Base-by-base conservation (phyloP, 2,888 invertebrate genomes). In the Dolichomitus sp. region DNA sequence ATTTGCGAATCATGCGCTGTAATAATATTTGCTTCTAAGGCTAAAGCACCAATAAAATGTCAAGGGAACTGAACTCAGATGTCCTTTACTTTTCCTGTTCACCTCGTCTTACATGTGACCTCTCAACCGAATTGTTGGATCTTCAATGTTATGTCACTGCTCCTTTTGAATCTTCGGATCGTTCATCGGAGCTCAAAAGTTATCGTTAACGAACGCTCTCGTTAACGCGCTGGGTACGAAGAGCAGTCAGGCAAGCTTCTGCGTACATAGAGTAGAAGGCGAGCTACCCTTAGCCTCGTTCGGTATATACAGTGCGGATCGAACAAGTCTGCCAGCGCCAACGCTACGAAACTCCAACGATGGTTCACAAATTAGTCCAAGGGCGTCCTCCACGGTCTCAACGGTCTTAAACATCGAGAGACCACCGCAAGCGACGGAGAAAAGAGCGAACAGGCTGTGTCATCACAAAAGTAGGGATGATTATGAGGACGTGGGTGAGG, bases 351-450 rank as follows among this genome's bases (percentile, higher is more conserved):
- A 70, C 42, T 30, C 19, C 72, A 33, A n/a, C 57, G 70, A 57
- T 40, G 54, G 48, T 48, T 19, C 65, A 52, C 80, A 80, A 80
- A 83, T 83, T 80, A 80, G 78, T 74, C 50, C 83, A 80, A 83
- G 84, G 80, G 76, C 72, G 63, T 75, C 68, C 50, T 73, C 48
- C 72, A 23, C 42, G 40, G 45, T 33, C 69, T 14, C 54, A 42
- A 52, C 48, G 79, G 59, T 65, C 69, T 65, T 14, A 23, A 65
- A 30, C 45, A 52, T 14, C 30, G 48, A 33, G 72, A 63, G 79
- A 79, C 68, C 73, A 73, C 19, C 17, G 69, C 23, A 4, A 61
- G 7, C 52, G 14, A 33, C 6, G 37, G 45, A 70, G 37, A 11
- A 65, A 74, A 69, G 40, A 30, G 54, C 54, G 14, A 27, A 57